Percentiles rank a stretch among this genome's conserved stretches.
phyloP scores from a whole-genome alignment of 2,888 invertebrate species.

The Erpobdella octoculata region DNA sequence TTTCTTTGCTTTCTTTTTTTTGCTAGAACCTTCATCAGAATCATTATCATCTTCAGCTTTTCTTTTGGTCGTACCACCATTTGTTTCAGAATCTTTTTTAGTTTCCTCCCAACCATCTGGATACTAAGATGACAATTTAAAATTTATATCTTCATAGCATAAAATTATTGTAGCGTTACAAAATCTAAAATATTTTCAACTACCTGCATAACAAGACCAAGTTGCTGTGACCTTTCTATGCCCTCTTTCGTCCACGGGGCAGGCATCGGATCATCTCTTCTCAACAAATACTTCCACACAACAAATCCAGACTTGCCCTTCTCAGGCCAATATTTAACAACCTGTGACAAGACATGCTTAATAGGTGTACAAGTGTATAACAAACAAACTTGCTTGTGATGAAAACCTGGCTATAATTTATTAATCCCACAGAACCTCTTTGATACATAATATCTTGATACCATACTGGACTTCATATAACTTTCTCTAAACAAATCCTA shows the following conservation, averaged over 20 bases:
- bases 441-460: no score
- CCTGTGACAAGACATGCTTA: constrained; percentile 50
- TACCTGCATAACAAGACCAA: constrained; percentile 52
- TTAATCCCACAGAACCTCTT: no score
- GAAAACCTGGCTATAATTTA: no score
- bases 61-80: neutral
- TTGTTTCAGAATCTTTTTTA: constrained; percentile 15
- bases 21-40: neutral
- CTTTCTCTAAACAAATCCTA: no score
- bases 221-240: constrained; percentile 54
- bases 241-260: constrained; percentile 72
- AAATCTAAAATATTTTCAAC: neutral
- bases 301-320: constrained; percentile 68
- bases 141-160: neutral
- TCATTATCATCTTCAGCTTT: constrained; percentile 26
- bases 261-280: constrained; percentile 69
- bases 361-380: neutral
- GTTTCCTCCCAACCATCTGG: constrained; percentile 65
- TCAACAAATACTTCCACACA: constrained; percentile 71
- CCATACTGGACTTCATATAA: no score
- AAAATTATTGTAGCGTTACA: neutral
- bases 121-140: constrained; percentile 59
- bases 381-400: neutral
- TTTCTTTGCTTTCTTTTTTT: constrained; percentile 1
- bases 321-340: constrained; percentile 73